Conservation (phyloP, 2,888 invertebrate genomes). For the Argyra leucocephala region DNA sequence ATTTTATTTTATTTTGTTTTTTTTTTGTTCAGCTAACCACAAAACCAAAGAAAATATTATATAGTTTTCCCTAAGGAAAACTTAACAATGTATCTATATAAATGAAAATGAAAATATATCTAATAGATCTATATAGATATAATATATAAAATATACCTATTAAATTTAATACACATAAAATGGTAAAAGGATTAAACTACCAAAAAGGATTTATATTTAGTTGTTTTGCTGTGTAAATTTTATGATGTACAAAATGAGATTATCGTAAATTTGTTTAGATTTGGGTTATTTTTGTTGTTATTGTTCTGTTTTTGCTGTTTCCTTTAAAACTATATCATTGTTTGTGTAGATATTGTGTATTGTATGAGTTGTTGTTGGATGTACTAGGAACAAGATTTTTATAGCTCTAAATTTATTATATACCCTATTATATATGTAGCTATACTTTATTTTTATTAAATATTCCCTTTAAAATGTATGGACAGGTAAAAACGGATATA, state of each 20-base stretch:
- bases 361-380: too few species aligned
- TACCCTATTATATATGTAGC: too few species aligned
- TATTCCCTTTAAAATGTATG: too few species aligned
- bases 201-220: neutral
- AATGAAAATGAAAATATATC: too few species aligned
- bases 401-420: too few species aligned
- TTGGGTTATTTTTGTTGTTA: neutral
- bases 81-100: neutral
- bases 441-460: too few species aligned
- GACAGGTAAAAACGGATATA: neutral
- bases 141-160: neutral
- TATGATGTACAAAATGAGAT: neutral
- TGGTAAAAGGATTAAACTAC: neutral
- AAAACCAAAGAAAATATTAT: neutral
- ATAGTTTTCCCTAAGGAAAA: neutral
- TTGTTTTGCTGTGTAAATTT: neutral
- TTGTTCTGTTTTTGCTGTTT: neutral
- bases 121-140: neutral
- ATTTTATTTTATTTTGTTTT: too few species aligned
- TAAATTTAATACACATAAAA: conserved; percentile 1
- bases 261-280: neutral
- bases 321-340: too few species aligned
- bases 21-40: too few species aligned
- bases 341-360: too few species aligned
- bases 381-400: too few species aligned